Evolutionary conservation across 2,113 vertebrate genomes (phyloP).

Genomic region (Pelecanoides urinatrix): DNA sequence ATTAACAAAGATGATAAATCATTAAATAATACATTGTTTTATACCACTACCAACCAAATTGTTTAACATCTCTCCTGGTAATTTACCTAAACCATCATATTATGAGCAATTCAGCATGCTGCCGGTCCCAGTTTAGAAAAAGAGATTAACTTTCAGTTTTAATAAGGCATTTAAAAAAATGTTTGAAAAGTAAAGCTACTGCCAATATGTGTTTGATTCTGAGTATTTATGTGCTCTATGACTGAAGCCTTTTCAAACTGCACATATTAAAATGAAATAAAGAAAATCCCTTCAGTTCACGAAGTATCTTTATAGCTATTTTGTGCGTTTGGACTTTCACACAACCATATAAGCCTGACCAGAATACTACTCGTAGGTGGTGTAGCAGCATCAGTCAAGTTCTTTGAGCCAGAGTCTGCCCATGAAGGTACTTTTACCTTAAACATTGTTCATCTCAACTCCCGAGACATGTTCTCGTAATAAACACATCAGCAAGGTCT

Average conservation of each 20-base stretch:
- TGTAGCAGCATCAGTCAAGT: not conserved
- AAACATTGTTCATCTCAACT: slow-evolving; percentile 11
- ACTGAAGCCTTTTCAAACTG: not conserved
- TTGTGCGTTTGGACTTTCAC: not conserved
- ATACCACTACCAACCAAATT: not conserved
- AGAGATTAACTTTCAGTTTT: not conserved
- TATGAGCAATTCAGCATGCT: not conserved
- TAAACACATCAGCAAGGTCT: slow-evolving; percentile 19
- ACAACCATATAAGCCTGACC: not conserved
- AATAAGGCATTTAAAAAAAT: not conserved
- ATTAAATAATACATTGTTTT: not conserved
- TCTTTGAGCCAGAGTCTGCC: not conserved
- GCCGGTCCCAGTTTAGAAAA: not conserved
- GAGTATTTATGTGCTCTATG: not conserved
- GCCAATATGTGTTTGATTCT: slow-evolving; percentile 35
- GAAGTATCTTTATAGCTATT: not conserved
- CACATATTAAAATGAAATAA: not conserved
- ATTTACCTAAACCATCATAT: not conserved
- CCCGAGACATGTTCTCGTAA: not conserved
- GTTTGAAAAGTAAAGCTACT: slow-evolving; percentile 23
- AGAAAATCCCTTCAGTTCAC: not conserved
- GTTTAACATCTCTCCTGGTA: not conserved
- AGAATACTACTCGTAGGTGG: not conserved
- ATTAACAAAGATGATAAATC: not conserved
- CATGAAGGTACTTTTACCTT: not conserved